Evolutionary conservation across 1,140 invertebrate species (phyloP), one percentile per base, ranked within the genome.

Genomic region (Pseudomyrmex concolor): DNA sequence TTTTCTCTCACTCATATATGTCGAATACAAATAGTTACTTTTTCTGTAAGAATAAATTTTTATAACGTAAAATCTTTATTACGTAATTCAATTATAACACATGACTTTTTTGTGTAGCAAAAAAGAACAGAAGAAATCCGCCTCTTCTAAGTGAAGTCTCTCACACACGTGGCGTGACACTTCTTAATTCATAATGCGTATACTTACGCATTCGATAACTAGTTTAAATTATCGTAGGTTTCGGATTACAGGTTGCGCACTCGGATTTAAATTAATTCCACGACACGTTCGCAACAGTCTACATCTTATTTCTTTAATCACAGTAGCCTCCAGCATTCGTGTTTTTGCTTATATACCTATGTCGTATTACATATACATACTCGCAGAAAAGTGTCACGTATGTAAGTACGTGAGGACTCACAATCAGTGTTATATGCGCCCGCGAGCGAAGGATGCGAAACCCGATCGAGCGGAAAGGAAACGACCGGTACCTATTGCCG

Each of bases 381-480:
- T 25, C 2, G 12, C 43, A 12, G 34, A 77, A 68, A 67, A 68
- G 17, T 77, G 22, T 67, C 73, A 8, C 25, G 73, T 66, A 5
- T 7, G 34, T 34, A 34, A 54, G 34, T 17, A 51, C 19, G 19
- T 10, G 50, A 62, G 12, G 25, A 45, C 54, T 15, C 22, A 22
- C 22, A 22, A 22, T 22, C 60, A 15, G 54, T 34, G 76, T 70
- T 59, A 15, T 70, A 22, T 70, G 66, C 54, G 54, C 66, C 66
- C 76, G 76, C 66, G 54, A 59, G 64, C 66, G 76, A 70, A 80
- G 76, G 76, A 80, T 80, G 76, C 76, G 66, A 80, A 80, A 80
- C 45, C 48, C 76, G 68, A 80, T 80, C 76, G 66, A 80, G 76
- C 67, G 66, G 66, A 80, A 80, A 80, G n/a, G 64, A 71, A 80